Base-by-base conservation (phyloP, 2,888 invertebrate species). In the Plusia festucae region DNA sequence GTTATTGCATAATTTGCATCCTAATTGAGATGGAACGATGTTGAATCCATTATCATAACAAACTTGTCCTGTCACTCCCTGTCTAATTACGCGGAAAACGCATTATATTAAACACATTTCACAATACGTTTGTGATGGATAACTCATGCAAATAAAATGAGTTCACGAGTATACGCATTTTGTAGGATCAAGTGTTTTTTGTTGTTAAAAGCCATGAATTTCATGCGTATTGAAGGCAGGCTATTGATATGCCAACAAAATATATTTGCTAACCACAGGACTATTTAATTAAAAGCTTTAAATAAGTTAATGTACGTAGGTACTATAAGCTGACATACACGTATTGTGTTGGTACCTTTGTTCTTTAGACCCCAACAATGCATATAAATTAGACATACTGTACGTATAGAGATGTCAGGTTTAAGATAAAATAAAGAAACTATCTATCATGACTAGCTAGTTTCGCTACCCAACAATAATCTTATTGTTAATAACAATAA, bases 21-120 rank as follows among this genome's bases (percentile, higher is more conserved):
- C 15, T 60, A 59, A 60, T 63, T 51, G 40, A 57, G 57, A 60
- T 46, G 52, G 51, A 68, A 30, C 40, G 55, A 51, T 16, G 11
- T 46, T 46, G 34, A 52, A 73, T 56, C 24, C 49, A 73, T 57
- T 66, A 70, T 32, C 54, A 24, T 52, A n/a, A 30, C 24, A 34
- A 24, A 58, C 18, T 53, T 60, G n/a, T 57, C 22, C 16, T 24
- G 22, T 60, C 15, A 53, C 34, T 49, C 30, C 24, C 60, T 53
- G 44, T 58, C 27, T 16, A 49, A 60, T 65, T 58, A 60, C 2
- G 30, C 40, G 32, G 13, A 61, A 53, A 34, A 34, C 27, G 24
- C 6, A 51, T 51, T 51, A 27, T 27, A 56, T 61, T 16, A 58
- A 54, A 74, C 32, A 54, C 5, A 16, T 20, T 34, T 30, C 11